These are phyloP conservation scores for Malurus cyaneus DNA, from an alignment of 2,113 vertebrate genomes.

Conservation along the genomic window DNA sequence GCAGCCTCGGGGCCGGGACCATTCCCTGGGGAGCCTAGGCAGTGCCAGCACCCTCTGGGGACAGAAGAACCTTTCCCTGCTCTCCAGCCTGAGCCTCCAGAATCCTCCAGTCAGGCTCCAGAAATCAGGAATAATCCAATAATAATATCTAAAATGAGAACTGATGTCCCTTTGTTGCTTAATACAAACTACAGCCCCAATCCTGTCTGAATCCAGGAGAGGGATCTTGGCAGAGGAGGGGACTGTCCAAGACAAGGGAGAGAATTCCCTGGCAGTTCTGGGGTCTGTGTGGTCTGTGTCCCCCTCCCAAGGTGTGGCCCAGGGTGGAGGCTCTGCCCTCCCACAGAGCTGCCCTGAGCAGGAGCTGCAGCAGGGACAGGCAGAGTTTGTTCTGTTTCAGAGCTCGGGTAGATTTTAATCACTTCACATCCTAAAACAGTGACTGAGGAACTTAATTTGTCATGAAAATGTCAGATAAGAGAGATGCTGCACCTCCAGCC, in stretches of 20 bases:
- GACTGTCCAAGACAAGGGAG: not conserved
- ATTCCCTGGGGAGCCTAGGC: not conserved
- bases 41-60: not conserved
- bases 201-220: not conserved
- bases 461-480: conserved; percentile 46
- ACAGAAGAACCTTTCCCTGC: not conserved
- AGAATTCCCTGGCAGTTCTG: not conserved
- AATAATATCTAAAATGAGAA: not conserved
- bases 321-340: not conserved
- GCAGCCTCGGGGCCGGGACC: not conserved
- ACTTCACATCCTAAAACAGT: not conserved
- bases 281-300: not conserved
- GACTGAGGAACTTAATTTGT: conserved; percentile 38
- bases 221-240: not conserved
- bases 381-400: not conserved
- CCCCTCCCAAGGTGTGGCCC: not conserved
- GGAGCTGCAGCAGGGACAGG: not conserved
- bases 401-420: conserved; percentile 3
- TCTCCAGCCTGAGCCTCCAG: not conserved
- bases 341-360: not conserved
- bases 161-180: too few species aligned
- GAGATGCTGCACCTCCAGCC: not conserved
- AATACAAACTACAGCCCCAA: not conserved
- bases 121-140: not conserved
- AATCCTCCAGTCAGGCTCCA: not conserved